Evolutionary conservation across 2,113 vertebrate species (phyloP).

Genomic region (Phoenicopterus ruber): DNA sequence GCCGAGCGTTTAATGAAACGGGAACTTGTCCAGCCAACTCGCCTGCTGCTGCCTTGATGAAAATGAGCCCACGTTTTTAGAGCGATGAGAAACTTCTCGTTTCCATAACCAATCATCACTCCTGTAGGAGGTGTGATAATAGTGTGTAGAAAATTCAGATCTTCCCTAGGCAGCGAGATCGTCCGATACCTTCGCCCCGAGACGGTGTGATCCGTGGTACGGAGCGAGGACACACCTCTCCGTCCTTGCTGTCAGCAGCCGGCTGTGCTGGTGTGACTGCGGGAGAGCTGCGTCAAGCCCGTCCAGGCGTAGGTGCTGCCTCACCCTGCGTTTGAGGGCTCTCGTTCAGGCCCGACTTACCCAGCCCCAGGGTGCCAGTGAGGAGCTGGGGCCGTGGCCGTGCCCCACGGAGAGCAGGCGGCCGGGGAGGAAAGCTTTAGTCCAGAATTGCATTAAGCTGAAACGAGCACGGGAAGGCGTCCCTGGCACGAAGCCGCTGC

Average conservation of each 20-base stretch:
- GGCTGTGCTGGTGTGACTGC: not conserved
- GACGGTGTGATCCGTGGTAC: not conserved
- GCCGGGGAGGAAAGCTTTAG: not conserved
- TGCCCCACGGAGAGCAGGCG: not conserved
- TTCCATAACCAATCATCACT: not conserved
- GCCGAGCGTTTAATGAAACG: not conserved
- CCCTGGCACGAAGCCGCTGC: not conserved
- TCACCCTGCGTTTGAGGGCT: not conserved
- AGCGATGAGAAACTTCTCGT: not conserved
- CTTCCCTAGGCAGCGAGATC: not conserved
- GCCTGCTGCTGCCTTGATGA: not conserved
- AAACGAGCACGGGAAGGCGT: not conserved
- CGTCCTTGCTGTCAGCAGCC: not conserved
- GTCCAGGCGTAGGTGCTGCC: not conserved
- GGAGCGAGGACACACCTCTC: rapidly evolving
- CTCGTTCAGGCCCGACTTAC: not conserved
- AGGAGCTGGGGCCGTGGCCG: not conserved
- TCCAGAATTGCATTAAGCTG: not conserved
- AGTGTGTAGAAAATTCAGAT: not conserved
- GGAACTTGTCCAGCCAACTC: not conserved
- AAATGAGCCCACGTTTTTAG: not conserved
- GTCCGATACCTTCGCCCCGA: rapidly evolving
- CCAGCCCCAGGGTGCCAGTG: not conserved
- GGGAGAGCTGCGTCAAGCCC: not conserved
- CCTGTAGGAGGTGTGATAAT: not conserved